Conservation (phyloP, 2,797 vertebrate species). For the Tragopan temminckii region DNA sequence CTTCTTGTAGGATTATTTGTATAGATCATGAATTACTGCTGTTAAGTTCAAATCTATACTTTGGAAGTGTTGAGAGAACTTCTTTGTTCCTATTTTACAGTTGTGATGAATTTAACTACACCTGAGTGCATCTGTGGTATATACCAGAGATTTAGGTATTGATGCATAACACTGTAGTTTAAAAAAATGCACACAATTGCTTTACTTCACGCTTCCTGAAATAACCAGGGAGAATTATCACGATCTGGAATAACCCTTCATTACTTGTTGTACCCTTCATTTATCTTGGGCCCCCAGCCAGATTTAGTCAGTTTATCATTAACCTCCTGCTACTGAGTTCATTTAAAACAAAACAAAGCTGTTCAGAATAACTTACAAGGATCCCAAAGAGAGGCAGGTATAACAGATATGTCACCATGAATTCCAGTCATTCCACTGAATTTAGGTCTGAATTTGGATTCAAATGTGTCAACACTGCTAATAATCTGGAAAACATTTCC, state of each 20-base stretch:
- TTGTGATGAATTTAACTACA: neutral
- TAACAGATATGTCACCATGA: neutral
- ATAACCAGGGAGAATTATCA: neutral
- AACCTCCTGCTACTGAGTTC: neutral
- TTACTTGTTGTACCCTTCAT: neutral
- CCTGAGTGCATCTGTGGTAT: neutral
- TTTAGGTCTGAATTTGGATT: slow-evolving; percentile 14
- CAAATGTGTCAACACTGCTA: neutral
- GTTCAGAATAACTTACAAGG: neutral
- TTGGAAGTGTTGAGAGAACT: neutral
- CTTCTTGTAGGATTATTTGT: neutral
- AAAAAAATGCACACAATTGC: neutral
- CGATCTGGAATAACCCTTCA: neutral
- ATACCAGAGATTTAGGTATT: neutral
- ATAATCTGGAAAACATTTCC: slow-evolving; percentile 27
- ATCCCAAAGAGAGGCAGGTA: neutral
- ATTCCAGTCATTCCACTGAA: slow-evolving; percentile 3
- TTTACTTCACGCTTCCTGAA: neutral
- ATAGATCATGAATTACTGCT: neutral
- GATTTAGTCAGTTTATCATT: neutral
- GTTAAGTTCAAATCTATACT: neutral
- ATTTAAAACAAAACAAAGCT: neutral
- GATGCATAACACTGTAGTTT: neutral
- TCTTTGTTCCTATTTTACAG: neutral
- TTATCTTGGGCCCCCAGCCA: neutral